phyloP scores from a whole-genome alignment of 2,113 vertebrate species.

The Colistium nudipinnis region DNA sequence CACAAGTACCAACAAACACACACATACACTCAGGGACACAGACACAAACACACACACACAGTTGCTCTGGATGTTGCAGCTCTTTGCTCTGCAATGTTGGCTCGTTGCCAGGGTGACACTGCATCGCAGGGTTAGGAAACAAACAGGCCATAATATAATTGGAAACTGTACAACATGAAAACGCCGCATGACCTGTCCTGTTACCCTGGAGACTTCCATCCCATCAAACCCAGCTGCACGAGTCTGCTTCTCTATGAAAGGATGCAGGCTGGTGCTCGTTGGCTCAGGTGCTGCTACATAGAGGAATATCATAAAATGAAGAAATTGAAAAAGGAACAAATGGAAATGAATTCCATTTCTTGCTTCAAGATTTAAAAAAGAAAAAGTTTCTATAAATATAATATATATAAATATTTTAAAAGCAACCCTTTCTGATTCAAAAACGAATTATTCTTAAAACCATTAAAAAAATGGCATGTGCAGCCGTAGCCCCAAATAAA shows the following conservation, averaged over 20 bases:
- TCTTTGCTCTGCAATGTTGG: slow-evolving; percentile 30
- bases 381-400: neutral
- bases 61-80: slow-evolving; percentile 1
- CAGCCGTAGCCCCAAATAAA: slow-evolving; percentile 18
- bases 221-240: slow-evolving; percentile 32
- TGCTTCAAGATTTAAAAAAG: neutral
- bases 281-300: neutral
- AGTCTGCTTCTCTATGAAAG: neutral
- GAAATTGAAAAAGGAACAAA: neutral
- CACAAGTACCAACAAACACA: slow-evolving; percentile 6
- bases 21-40: slow-evolving; percentile 4
- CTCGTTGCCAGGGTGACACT: slow-evolving; percentile 65
- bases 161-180: slow-evolving; percentile 51
- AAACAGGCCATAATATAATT: slow-evolving; percentile 63
- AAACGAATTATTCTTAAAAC: slow-evolving; percentile 17
- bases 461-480: slow-evolving; percentile 11
- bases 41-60: slow-evolving; percentile 23
- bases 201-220: slow-evolving; percentile 53
- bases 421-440: slow-evolving; percentile 26
- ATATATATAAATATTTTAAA: too few relatives aligned
- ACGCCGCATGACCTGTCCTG: slow-evolving; percentile 46
- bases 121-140: slow-evolving; percentile 40
- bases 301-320: too few relatives aligned
- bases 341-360: neutral
- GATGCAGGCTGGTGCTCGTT: neutral